These are phyloP conservation scores for Drosophila anceps DNA, from an alignment of 2,888 invertebrate species.

Conservation along the genomic window DNA sequence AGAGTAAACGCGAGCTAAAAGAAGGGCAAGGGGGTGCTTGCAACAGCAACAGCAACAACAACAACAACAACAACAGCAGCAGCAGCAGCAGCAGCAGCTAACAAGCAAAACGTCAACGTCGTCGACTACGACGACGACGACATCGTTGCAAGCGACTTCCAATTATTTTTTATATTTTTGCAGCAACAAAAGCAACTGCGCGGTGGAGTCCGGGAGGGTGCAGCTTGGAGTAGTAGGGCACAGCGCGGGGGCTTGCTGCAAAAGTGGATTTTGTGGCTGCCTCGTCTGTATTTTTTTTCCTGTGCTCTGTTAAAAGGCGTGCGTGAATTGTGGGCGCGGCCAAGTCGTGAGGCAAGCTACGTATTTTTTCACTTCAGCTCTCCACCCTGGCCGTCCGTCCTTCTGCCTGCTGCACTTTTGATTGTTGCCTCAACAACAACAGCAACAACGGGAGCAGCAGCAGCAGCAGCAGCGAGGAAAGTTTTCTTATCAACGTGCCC, in stretches of 20 bases:
- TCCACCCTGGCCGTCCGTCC: not conserved
- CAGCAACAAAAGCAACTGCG: conserved; percentile 71
- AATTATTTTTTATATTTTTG: conserved; percentile 79
- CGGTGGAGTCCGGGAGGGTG: not conserved
- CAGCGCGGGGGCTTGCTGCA: conserved; percentile 2
- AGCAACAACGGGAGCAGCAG: conserved; percentile 22
- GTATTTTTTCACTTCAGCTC: conserved; percentile 19
- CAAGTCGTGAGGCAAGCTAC: conserved; percentile 31
- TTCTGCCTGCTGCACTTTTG: conserved; percentile 48
- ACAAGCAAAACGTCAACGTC: conserved; percentile 73
- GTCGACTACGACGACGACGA: conserved; percentile 23
- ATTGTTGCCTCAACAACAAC: conserved; percentile 48
- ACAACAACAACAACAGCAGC: too few species aligned
- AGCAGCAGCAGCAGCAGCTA: conserved; percentile 44
- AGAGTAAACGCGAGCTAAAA: not conserved
- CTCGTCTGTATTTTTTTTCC: conserved; percentile 53
- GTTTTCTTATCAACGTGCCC: conserved; percentile 53
- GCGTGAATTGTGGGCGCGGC: conserved; percentile 68
- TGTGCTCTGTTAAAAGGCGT: conserved; percentile 40
- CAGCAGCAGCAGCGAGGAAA: conserved; percentile 10
- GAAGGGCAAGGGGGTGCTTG: not conserved
- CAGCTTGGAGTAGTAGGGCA: not conserved
- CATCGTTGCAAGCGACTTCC: conserved; percentile 77
- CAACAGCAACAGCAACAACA: conserved; percentile 13
- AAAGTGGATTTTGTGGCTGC: conserved; percentile 75